Evolutionary conservation across 2,797 vertebrate species (phyloP).

Genomic region (Argya squamiceps): DNA sequence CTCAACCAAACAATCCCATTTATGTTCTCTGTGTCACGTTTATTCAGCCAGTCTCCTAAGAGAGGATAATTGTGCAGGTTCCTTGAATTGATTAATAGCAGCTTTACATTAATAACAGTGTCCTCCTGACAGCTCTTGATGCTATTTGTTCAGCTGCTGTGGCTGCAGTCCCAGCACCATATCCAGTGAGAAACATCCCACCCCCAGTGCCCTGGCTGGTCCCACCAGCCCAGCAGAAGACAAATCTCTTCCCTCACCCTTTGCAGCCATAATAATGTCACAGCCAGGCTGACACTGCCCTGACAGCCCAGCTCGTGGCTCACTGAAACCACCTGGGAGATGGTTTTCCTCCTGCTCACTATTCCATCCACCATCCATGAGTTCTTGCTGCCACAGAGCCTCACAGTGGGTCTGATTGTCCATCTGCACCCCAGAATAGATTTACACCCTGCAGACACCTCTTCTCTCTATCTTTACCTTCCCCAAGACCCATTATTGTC

Average conservation of each 20-base stretch:
- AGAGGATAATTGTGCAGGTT: background rate
- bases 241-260: background rate
- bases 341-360: background rate
- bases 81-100: background rate
- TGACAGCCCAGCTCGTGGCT: background rate
- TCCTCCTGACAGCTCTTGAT: background rate
- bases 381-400: background rate
- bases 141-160: background rate
- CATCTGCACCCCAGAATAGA: background rate
- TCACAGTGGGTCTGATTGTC: background rate
- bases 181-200: rapidly evolving
- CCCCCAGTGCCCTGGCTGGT: background rate
- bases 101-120: background rate
- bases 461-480: background rate
- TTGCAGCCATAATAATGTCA: background rate
- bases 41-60: background rate
- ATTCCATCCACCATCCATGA: background rate
- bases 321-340: background rate
- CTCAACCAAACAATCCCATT: background rate
- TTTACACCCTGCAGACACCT: background rate
- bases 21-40: background rate
- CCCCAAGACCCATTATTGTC: background rate
- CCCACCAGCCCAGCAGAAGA: background rate
- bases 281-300: background rate
- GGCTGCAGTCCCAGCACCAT: background rate